Percentiles rank a stretch among this genome's conserved stretches.
These are phyloP conservation scores for Eulemur coronatus DNA, from an alignment of 2,797 vertebrate species.

Conservation along the genomic window DNA sequence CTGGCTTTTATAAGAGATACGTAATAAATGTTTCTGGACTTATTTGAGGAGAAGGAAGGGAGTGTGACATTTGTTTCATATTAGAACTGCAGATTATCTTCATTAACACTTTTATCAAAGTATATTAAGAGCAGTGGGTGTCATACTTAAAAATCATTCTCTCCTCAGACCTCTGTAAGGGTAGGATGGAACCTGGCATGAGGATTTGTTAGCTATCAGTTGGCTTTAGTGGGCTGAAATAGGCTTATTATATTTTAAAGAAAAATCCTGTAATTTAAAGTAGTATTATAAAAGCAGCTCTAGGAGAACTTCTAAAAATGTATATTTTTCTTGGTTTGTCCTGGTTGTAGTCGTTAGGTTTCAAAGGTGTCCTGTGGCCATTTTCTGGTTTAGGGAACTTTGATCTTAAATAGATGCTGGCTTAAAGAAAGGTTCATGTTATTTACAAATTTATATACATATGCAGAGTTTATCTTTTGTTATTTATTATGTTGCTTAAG, in stretches of 20 bases:
- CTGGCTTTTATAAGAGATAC: background rate
- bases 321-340: constrained; percentile 1
- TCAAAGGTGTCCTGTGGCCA: constrained; percentile 1
- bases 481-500: constrained; percentile 3
- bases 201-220: background rate
- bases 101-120: background rate
- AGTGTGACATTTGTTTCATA: background rate
- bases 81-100: background rate
- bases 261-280: background rate
- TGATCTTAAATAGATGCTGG: constrained; percentile 6
- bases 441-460: background rate
- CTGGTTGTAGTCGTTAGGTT: constrained; percentile 26
- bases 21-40: background rate
- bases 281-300: background rate
- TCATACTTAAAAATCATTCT: background rate
- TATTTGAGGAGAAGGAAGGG: background rate
- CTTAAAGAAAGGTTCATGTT: background rate
- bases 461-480: background rate
- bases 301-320: background rate
- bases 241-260: background rate
- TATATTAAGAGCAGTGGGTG: background rate
- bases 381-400: constrained; percentile 43
- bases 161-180: background rate
- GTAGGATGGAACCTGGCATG: background rate
- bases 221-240: constrained; percentile 1